phyloP scores from a whole-genome alignment of 2,888 invertebrate genomes.

The Coenonympha arcania region DNA sequence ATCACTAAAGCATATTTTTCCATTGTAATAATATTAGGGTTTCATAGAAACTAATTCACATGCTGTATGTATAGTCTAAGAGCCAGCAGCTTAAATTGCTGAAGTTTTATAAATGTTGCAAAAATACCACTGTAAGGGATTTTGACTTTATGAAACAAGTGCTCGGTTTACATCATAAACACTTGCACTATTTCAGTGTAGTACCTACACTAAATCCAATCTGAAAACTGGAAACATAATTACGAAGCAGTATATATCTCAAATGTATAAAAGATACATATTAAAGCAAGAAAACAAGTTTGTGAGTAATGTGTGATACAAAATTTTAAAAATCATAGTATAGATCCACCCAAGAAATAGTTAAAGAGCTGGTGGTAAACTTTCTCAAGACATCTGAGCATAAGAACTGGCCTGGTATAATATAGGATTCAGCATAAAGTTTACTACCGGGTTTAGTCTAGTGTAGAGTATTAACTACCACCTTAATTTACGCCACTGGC shows the following conservation, averaged over 20 bases:
- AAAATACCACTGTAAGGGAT: not conserved
- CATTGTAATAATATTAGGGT: slow-evolving; percentile 48
- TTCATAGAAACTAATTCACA: slow-evolving; percentile 35
- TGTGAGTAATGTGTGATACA: slow-evolving; percentile 17
- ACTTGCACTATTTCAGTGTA: slow-evolving; percentile 18
- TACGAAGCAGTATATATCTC: no score
- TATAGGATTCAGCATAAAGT: no score
- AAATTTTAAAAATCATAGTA: slow-evolving; percentile 1
- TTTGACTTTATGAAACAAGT: not conserved
- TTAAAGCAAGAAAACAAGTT: slow-evolving; percentile 1
- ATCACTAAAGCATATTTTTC: slow-evolving; percentile 65
- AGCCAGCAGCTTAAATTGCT: not conserved
- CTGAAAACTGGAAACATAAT: slow-evolving; percentile 29
- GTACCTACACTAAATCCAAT: slow-evolving; percentile 34
- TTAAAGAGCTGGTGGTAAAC: not conserved
- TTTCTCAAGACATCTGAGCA: not conserved
- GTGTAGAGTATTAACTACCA: not conserved
- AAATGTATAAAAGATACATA: not conserved
- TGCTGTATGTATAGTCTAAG: slow-evolving; percentile 15
- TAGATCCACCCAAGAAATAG: slow-evolving; percentile 1
- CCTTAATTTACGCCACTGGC: not conserved
- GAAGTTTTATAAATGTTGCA: not conserved
- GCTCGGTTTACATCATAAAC: slow-evolving; percentile 15
- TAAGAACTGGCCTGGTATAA: no score
- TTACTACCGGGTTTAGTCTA: no score